Conservation (phyloP, 35 echinoderm and acorn worm genomes). For the Apostichopus parvimensis region DNA sequence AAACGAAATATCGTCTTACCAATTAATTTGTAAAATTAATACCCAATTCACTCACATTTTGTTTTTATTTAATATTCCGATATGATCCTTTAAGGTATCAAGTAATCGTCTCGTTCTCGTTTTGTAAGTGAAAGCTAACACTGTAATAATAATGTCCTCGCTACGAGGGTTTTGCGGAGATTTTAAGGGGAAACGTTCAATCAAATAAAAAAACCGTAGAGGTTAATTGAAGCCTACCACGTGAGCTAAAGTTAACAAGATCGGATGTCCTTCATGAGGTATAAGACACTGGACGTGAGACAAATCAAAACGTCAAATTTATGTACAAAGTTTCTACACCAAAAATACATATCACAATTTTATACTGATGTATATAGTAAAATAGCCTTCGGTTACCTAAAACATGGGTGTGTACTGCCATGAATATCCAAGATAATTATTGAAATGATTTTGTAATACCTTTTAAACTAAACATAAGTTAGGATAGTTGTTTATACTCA, state of each 20-base stretch:
- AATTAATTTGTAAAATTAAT: no score
- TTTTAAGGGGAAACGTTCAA: neutral
- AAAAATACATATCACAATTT: neutral
- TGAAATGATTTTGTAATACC: no score
- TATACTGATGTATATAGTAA: no score
- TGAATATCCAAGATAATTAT: no score
- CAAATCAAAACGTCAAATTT: neutral
- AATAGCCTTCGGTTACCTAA: no score
- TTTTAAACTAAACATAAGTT: no score
- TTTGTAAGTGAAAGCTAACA: neutral
- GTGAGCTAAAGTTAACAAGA: neutral
- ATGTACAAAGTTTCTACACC: neutral
- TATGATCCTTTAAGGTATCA: neutral
- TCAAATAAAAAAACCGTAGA: neutral
- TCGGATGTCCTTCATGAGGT: neutral
- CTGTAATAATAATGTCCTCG: neutral
- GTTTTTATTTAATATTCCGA: neutral
- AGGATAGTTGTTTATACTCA: no score
- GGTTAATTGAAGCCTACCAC: neutral
- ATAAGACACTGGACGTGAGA: neutral
- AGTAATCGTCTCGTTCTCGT: neutral
- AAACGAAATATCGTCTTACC: no score
- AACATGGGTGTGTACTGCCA: no score
- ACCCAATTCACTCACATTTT: neutral
- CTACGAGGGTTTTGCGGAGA: neutral